Evolutionary conservation across 2,888 invertebrate genomes (phyloP).

Genomic region (Eupithecia tripunctaria): DNA sequence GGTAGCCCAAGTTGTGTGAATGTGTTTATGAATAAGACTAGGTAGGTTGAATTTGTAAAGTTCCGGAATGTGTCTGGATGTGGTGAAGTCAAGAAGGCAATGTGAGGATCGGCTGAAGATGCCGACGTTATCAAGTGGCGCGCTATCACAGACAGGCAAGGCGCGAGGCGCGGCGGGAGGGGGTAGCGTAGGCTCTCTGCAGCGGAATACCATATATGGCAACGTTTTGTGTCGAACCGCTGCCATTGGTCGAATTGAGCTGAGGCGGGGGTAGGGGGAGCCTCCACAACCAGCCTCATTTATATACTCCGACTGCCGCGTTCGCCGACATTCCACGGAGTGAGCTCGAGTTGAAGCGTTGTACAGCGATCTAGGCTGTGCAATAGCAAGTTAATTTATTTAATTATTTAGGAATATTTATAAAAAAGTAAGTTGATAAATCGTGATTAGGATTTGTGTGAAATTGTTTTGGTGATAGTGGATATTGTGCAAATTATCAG

Average conservation of each 20-base stretch:
- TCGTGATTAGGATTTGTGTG: slow-evolving; percentile 54
- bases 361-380: slow-evolving; percentile 83
- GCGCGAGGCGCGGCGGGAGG: slow-evolving; percentile 60
- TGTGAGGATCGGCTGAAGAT: slow-evolving; percentile 58
- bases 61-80: slow-evolving; percentile 17
- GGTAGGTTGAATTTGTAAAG: neutral
- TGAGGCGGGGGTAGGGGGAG: slow-evolving; percentile 80
- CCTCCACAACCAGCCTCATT: slow-evolving; percentile 82
- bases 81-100: slow-evolving; percentile 43
- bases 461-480: slow-evolving; percentile 63
- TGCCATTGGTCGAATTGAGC: slow-evolving; percentile 86
- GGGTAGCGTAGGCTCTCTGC: slow-evolving; percentile 83
- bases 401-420: slow-evolving; percentile 83
- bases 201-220: slow-evolving; percentile 83
- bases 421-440: slow-evolving; percentile 79
- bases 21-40: slow-evolving; percentile 8
- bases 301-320: slow-evolving; percentile 82
- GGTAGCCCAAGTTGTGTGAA: neutral
- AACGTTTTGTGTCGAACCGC: slow-evolving; percentile 82
- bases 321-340: slow-evolving; percentile 81
- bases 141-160: slow-evolving; percentile 60
- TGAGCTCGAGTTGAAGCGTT: slow-evolving; percentile 79
- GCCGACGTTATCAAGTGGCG: slow-evolving; percentile 72
- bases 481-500: slow-evolving; percentile 63
- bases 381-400: slow-evolving; percentile 82